Evolutionary conservation across 2,888 invertebrate genomes (phyloP).

Genomic region (Notocelia uddmanniana): DNA sequence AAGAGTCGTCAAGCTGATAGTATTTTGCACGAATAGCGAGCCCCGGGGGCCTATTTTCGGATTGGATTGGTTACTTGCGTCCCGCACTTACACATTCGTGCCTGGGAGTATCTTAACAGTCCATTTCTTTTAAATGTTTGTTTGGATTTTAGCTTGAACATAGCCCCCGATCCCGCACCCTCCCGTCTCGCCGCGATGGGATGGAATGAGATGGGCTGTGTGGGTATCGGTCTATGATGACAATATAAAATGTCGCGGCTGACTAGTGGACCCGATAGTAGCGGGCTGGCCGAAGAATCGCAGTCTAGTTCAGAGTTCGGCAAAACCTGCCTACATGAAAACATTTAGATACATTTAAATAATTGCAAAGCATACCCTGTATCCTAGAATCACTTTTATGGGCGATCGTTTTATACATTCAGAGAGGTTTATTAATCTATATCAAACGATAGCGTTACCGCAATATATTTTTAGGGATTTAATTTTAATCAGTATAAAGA

Average conservation of each 20-base stretch:
- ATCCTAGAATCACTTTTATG: constrained; percentile 94
- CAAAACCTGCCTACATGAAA: constrained; percentile 80
- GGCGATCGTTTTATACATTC: constrained; percentile 85
- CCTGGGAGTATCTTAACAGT: neutral
- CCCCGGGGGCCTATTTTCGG: constrained; percentile 6
- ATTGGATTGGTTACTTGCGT: constrained; percentile 1
- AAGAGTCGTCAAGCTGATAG: constrained; percentile 1
- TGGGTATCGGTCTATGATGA: constrained; percentile 75
- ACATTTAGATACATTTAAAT: constrained; percentile 90
- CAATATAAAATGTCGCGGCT: constrained; percentile 82
- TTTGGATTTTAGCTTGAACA: neutral
- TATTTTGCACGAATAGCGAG: constrained; percentile 3
- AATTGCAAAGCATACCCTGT: constrained; percentile 98
- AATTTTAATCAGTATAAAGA: constrained; percentile 80
- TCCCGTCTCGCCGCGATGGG: constrained; percentile 53
- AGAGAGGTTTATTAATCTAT: constrained; percentile 81
- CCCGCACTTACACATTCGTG: constrained; percentile 1
- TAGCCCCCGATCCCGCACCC: constrained; percentile 1
- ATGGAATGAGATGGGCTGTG: constrained; percentile 65
- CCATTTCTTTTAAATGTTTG: neutral
- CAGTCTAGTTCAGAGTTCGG: constrained; percentile 67
- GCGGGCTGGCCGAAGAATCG: constrained; percentile 63
- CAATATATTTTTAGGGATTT: constrained; percentile 77
- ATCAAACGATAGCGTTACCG: constrained; percentile 79
- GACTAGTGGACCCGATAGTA: constrained; percentile 79